Conservation (phyloP, 2,797 vertebrate species). For the Vespertilio murinus region DNA sequence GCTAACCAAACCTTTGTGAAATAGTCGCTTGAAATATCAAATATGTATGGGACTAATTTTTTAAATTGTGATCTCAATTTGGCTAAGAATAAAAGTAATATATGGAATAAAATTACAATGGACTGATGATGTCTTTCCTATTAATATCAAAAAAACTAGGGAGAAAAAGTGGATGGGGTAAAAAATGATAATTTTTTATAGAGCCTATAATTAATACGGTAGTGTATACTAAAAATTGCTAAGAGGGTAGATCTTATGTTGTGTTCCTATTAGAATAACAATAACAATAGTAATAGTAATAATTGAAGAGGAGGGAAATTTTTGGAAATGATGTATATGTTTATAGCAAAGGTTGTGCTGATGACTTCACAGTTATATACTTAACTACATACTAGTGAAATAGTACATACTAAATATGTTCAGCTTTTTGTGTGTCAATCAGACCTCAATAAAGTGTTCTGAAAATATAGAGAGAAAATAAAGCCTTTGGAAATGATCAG, state of each 20-base stretch:
- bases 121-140: neutral
- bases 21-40: neutral
- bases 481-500: neutral
- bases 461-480: neutral
- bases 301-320: neutral
- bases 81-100: neutral
- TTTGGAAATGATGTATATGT: neutral
- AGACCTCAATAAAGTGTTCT: neutral
- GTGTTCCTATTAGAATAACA: neutral
- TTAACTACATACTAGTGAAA: neutral
- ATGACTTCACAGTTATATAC: neutral
- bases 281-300: neutral
- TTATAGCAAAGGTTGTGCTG: neutral
- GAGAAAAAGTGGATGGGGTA: slow-evolving; percentile 74
- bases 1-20: neutral
- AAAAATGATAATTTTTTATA: slow-evolving; percentile 20
- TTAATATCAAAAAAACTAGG: slow-evolving; percentile 87
- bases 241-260: neutral
- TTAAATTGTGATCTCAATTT: neutral
- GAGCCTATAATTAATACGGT: neutral
- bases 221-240: neutral
- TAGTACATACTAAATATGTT: neutral
- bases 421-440: neutral
- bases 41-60: neutral
- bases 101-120: neutral